phyloP scores from a whole-genome alignment of 2,888 invertebrate species.

The Aspidiotus rigidus region DNA sequence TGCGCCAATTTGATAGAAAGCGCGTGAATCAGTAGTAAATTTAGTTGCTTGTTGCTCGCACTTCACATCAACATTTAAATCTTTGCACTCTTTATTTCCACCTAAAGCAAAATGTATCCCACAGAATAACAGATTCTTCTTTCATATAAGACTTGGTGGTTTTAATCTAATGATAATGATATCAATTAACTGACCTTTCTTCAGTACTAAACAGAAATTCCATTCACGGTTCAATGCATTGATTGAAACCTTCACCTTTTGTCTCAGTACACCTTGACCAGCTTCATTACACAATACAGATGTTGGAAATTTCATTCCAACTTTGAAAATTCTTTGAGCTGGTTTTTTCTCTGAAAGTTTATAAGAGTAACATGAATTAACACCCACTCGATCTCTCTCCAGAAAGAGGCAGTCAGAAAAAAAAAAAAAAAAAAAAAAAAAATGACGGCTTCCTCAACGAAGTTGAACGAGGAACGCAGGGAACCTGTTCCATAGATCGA shows the following conservation, averaged over 20 bases:
- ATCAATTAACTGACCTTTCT: constrained; percentile 54
- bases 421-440: constrained; percentile 5
- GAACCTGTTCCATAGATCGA: no score
- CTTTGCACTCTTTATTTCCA: constrained; percentile 70
- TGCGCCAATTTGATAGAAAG: constrained; percentile 72
- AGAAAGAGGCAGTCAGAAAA: background rate
- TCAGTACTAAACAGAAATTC: constrained; percentile 90
- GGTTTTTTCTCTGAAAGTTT: constrained; percentile 59
- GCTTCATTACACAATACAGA: constrained; percentile 94
- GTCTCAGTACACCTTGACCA: constrained; percentile 81
- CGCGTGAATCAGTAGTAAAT: constrained; percentile 48
- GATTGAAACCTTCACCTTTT: constrained; percentile 79
- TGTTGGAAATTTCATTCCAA: constrained; percentile 89
- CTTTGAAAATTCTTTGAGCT: constrained; percentile 89
- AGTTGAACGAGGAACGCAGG: no score
- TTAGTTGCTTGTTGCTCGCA: constrained; percentile 64
- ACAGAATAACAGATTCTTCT: background rate
- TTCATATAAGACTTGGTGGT: no score
- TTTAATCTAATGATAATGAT: no score
- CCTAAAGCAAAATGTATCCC: no score
- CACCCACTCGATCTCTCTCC: background rate
- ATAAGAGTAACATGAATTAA: background rate
- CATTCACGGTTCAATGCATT: constrained; percentile 87
- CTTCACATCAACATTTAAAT: constrained; percentile 80
- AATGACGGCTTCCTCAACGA: no score